phyloP scores from a whole-genome alignment of 2,797 vertebrate species.

The Sarcoramphus papa region DNA sequence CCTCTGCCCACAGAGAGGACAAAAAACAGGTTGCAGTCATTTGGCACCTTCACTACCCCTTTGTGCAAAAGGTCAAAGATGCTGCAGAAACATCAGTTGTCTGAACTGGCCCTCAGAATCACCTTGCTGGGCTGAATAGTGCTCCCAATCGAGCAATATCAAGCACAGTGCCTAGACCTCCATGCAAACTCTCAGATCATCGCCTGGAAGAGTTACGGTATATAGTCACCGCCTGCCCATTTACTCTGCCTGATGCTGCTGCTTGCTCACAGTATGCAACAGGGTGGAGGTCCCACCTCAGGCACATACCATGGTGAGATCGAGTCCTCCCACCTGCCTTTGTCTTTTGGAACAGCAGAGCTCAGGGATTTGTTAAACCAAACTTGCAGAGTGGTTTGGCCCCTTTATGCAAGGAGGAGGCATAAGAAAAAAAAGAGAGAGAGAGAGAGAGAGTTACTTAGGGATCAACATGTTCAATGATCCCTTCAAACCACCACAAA shows the following conservation, averaged over 20 bases:
- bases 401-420: neutral
- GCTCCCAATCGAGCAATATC: neutral
- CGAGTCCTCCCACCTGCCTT: neutral
- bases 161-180: neutral
- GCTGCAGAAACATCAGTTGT: neutral
- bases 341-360: neutral
- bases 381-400: neutral
- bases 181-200: neutral
- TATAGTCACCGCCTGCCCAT: neutral
- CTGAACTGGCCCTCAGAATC: neutral
- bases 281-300: neutral
- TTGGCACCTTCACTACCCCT: neutral
- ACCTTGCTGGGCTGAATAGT: neutral
- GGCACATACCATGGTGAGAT: fast-evolving
- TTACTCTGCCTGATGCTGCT: neutral
- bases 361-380: neutral
- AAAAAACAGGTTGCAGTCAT: neutral
- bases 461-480: neutral
- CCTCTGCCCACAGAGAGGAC: neutral
- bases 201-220: fast-evolving
- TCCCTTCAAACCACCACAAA: neutral
- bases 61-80: constrained; percentile 2
- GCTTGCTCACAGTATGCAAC: neutral
- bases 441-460: neutral
- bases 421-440: neutral